phyloP scores from a whole-genome alignment of 2,888 invertebrate genomes.

The Mimumesa dahlbomi region DNA sequence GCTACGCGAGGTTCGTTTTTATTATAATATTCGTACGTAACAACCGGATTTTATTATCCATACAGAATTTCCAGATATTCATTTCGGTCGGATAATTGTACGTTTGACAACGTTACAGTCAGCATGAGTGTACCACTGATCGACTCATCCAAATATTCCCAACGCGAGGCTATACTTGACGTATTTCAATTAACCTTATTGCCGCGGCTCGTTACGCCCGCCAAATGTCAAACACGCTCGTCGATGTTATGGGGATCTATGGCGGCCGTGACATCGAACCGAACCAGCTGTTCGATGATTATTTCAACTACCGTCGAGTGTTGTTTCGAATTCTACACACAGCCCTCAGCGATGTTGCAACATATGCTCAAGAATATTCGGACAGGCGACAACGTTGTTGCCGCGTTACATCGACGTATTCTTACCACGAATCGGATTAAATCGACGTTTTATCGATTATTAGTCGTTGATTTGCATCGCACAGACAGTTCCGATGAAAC shows the following conservation, averaged over 20 bases:
- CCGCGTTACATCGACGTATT: no score
- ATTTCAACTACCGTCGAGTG: slow-evolving; percentile 22
- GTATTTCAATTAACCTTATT: slow-evolving; percentile 78
- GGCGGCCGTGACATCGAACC: slow-evolving; percentile 36
- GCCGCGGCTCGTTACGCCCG: slow-evolving; percentile 69
- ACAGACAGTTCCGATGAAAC: no score
- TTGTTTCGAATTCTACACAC: background rate
- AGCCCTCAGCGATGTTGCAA: slow-evolving; percentile 11
- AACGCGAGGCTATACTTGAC: slow-evolving; percentile 70
- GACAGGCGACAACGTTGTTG: background rate
- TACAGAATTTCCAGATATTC: no score
- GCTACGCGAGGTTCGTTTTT: no score
- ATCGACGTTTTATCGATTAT: no score
- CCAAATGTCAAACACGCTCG: slow-evolving; percentile 68
- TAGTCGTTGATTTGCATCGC: no score
- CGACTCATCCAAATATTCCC: slow-evolving; percentile 66
- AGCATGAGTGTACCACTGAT: slow-evolving; percentile 21
- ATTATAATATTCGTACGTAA: no score
- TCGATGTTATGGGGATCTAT: slow-evolving; percentile 59
- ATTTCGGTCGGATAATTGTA: slow-evolving; percentile 8
- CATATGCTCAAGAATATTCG: slow-evolving; percentile 8
- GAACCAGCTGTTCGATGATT: slow-evolving; percentile 32
- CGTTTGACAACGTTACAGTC: slow-evolving; percentile 8
- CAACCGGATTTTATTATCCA: no score
- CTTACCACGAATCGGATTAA: no score